Evolutionary conservation across 2,113 vertebrate species (phyloP).

Genomic region (Chionomys nivalis): DNA sequence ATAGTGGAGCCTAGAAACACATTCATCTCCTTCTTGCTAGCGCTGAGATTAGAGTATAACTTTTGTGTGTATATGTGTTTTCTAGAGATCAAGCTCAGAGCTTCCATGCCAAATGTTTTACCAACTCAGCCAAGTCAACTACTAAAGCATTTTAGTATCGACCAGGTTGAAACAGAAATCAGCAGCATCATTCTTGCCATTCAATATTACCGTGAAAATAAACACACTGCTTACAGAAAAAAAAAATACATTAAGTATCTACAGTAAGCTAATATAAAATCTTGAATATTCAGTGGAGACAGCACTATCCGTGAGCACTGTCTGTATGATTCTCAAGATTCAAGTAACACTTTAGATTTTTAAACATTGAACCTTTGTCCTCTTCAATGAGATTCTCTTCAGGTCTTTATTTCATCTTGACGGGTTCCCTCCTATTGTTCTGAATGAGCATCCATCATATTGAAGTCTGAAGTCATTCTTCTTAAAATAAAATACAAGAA

Average conservation of each 20-base stretch:
- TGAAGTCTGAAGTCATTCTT: not conserved
- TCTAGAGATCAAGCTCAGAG: not conserved
- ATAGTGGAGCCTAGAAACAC: not conserved
- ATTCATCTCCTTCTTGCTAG: not conserved
- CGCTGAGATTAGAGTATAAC: not conserved
- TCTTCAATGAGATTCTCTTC: not conserved
- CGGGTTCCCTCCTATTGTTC: not conserved
- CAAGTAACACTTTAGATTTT: slow-evolving; percentile 16
- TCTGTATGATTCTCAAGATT: not conserved
- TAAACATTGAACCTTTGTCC: not conserved
- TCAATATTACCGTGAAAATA: not conserved
- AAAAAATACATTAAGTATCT: not conserved
- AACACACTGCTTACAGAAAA: not conserved
- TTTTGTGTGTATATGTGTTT: not conserved
- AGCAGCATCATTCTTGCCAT: not conserved
- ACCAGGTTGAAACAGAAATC: not conserved
- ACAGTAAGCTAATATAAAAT: not conserved
- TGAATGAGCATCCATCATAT: not conserved
- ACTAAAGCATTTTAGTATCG: not conserved
- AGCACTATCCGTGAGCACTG: not conserved
- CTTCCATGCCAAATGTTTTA: not conserved
- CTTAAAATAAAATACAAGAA: not conserved
- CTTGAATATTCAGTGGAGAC: not conserved
- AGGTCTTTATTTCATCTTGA: not conserved
- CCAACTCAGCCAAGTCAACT: too few species aligned